Conservation (phyloP, 2,888 invertebrate genomes). For the Acleris emargana region DNA sequence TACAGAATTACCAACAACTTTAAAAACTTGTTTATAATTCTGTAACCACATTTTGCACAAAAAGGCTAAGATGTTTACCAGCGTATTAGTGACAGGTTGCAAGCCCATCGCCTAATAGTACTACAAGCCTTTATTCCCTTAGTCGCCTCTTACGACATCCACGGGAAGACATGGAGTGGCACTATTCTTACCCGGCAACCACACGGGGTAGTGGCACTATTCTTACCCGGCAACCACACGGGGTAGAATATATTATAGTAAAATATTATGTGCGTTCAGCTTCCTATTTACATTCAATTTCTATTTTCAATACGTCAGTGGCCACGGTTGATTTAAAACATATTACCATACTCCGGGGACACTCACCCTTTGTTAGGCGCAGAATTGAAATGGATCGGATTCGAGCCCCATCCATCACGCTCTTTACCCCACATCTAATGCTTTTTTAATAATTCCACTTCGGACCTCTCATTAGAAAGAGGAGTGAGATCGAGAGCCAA, state of each 20-base stretch:
- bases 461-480: conserved; percentile 67
- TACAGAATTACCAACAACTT: no score
- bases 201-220: no score
- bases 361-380: conserved; percentile 70
- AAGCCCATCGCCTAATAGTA: no score
- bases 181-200: no score
- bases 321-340: conserved; percentile 59
- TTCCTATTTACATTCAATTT: conserved; percentile 31
- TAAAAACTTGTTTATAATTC: no score
- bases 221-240: no score
- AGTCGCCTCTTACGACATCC: no score
- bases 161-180: no score
- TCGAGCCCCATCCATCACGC: conserved; percentile 78
- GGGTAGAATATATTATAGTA: background rate
- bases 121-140: no score
- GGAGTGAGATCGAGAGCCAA: conserved; percentile 67
- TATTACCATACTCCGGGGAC: conserved; percentile 70
- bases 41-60: no score
- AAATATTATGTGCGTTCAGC: background rate
- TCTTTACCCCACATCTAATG: conserved; percentile 75
- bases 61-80: no score
- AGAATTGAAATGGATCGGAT: conserved; percentile 82
- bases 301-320: conserved; percentile 48
- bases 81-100: no score
- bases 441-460: conserved; percentile 81